These are phyloP conservation scores for Chrysochloris asiatica DNA, from an alignment of 2,113 vertebrate species.

Conservation along the genomic window DNA sequence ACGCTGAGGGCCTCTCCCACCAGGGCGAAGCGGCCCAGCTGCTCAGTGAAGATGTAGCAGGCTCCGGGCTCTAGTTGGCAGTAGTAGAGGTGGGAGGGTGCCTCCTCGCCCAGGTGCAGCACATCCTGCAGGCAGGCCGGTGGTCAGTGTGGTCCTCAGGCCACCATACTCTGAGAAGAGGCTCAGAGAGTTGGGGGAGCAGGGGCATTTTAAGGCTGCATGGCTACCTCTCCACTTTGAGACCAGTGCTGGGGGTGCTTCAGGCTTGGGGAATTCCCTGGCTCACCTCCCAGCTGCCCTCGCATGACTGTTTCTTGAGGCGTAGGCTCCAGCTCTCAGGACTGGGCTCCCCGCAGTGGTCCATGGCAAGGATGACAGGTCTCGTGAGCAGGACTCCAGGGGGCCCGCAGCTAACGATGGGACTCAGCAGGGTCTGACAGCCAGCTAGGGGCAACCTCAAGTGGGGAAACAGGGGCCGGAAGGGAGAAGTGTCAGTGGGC, in stretches of 20 bases:
- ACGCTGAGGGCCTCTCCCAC: constrained; percentile 98
- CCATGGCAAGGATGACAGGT: constrained; percentile 96
- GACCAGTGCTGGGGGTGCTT: too few relatives aligned
- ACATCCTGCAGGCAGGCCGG: constrained; percentile 88
- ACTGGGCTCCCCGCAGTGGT: constrained; percentile 96
- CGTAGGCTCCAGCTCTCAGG: constrained; percentile 96
- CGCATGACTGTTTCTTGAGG: constrained; percentile 97
- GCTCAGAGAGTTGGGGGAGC: too few relatives aligned
- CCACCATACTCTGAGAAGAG: background rate
- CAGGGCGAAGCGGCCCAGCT: constrained; percentile 96
- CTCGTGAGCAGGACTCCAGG: constrained; percentile 96
- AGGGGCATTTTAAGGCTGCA: background rate
- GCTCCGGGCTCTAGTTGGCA: constrained; percentile 96
- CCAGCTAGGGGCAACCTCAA: constrained; percentile 95
- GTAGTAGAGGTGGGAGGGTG: constrained; percentile 93
- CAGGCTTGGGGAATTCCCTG: background rate
- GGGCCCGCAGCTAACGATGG: constrained; percentile 98
- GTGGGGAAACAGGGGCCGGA: constrained; percentile 62
- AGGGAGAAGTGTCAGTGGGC: constrained; percentile 64
- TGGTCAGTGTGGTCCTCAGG: background rate
- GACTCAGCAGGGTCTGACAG: constrained; percentile 97
- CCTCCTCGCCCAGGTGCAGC: constrained; percentile 94
- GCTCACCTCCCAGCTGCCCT: constrained; percentile 97
- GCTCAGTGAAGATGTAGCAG: constrained; percentile 96
- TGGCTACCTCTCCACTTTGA: background rate